Evolutionary conservation across 2,888 invertebrate species (phyloP), one percentile per base, ranked within the genome.

Genomic region (Dynastes hyllus): DNA sequence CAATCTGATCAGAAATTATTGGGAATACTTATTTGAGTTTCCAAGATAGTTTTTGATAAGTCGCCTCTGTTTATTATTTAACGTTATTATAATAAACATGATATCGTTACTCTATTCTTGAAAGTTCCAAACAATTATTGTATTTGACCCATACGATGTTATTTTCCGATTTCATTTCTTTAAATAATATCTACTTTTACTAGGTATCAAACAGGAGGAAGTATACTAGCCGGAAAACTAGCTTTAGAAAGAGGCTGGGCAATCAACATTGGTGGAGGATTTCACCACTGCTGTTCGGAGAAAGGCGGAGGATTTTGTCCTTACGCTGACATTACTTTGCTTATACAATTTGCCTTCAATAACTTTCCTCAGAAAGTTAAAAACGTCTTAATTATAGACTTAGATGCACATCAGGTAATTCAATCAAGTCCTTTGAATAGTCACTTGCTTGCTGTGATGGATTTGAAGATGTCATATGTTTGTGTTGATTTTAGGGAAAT

Each of bases 261-360:
- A 0, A 95, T 97, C 80, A 97, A 97, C 87, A 91, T 97, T 32
- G 97, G 97, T 0, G 97, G 96, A 11, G 97, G 97, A 0, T 97
- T 97, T 89, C 97, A 97, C 88, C 97, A 97, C 87, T 97, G 97
- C 87, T 94, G 94, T 81, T 91, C 92, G 0, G 90, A 92, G 77
- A 90, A 90, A 78, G 97, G 97, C 2, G 96, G 95, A 0, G 97
- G 97, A 0, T 97, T 97, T 90, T 97, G 97, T 88, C 93, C 95
- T 0, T 97, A 97, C 86, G 97, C 97, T 0, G 97, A 97, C 86
- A 96, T 97, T 70, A 95, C 96, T 0, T 89, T 97, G 82, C 90
- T 96, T 9, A 91, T 97, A 65, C 90, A 92, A 78, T 93, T 93
- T 86, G 89, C 96, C 11, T 91, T 95, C 81, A 88, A 90, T 29